phyloP scores from a whole-genome alignment of 2,888 invertebrate genomes.

The Chrysina gloriosa region DNA sequence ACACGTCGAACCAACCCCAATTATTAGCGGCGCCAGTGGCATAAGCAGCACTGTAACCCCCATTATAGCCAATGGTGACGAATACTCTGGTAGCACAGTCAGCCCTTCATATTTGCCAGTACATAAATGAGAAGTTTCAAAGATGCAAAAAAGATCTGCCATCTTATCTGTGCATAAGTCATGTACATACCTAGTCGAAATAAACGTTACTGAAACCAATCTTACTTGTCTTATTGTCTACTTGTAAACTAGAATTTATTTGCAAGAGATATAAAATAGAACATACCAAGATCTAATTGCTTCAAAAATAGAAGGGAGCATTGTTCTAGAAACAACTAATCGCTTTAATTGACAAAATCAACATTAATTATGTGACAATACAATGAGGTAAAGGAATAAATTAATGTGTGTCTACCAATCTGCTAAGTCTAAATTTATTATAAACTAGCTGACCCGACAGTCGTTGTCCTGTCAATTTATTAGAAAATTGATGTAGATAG shows the following conservation, averaged over 20 bases:
- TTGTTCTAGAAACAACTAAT: too few species aligned
- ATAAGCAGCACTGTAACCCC: slow-evolving; percentile 9
- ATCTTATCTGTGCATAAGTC: slow-evolving; percentile 27
- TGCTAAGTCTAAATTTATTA: too few species aligned
- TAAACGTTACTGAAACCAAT: slow-evolving; percentile 34
- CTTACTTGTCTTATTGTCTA: neutral
- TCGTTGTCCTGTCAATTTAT: too few species aligned
- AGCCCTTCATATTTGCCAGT: slow-evolving; percentile 15
- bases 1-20: neutral
- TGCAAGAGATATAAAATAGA: neutral
- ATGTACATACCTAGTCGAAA: slow-evolving; percentile 37
- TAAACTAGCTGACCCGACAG: too few species aligned
- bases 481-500: too few species aligned
- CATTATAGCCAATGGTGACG: slow-evolving; percentile 4
- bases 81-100: slow-evolving; percentile 18
- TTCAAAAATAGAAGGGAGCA: too few species aligned
- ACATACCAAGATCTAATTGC: too few species aligned
- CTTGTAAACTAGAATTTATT: neutral
- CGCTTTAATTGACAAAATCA: too few species aligned
- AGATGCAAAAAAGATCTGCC: slow-evolving; percentile 15
- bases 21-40: neutral
- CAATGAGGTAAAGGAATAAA: too few species aligned
- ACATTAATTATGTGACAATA: too few species aligned
- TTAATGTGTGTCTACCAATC: too few species aligned
- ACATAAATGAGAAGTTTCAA: slow-evolving; percentile 20